Base-by-base conservation (phyloP, 2,113 vertebrate genomes). In the Suricata suricatta region DNA sequence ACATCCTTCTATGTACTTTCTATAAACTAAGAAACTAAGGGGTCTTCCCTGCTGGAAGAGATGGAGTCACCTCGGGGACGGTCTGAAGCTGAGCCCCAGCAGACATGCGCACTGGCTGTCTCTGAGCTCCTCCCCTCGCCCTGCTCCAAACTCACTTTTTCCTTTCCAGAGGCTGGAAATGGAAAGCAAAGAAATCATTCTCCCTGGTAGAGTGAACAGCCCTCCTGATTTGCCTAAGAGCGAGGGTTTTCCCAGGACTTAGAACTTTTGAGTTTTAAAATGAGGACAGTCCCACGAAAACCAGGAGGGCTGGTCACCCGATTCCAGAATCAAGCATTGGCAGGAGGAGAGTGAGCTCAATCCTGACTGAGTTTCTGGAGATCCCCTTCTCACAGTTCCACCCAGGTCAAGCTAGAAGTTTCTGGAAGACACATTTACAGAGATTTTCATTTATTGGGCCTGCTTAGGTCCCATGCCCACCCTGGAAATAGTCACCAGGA, bases 101-200 rank as follows among this genome's bases (percentile, higher is more conserved):
- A 86, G 71, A 31, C 41, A 35, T 63, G n/a, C 41, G 12, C 9
- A 5, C 44, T 47, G 44, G 57, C 50, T 41, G 12, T 21, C 77
- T 76, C 69, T 85, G 47, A 91, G 31, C 16, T 95, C 15, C 13
- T 23, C 13, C 79, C 33, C 57, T 88, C 69, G 47, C 13, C 1
- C 38, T 47, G 83, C n/a, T 81, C 81, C 77, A 31, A 50, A n/a
- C 19, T 88, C 47, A 57, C 4, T 23, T 77, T 29, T 74, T 84
- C 57, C 87, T 97, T 88, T 85, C 91, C 52, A 64, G 80, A 95
- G 64, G n/a, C 69, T 72, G 38, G 52, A 90, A 76, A 63, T 19
- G 38, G 29, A 88, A 80, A 17, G 54, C 57, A 33, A 84, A 93
- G 76, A 25, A 52, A 71, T 1, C 1, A 11, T 14, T 77, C 54